Conservation (phyloP, 2,797 vertebrate species). For the Setipinna tenuifilis region DNA sequence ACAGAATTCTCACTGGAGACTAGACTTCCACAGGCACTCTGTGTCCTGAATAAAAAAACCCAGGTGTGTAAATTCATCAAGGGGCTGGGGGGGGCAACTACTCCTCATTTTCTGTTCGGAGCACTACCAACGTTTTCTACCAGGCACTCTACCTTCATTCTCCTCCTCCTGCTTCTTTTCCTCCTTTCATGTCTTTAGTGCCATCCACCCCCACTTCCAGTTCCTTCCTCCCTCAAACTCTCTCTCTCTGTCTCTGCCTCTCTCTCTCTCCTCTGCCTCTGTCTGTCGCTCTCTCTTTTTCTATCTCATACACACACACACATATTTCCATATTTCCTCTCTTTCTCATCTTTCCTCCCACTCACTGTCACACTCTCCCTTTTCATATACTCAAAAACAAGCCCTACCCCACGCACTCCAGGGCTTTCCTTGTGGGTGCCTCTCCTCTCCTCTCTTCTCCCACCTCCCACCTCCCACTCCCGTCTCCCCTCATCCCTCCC, state of each 20-base stretch:
- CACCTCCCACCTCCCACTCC: conserved; percentile 52
- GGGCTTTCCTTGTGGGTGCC: not conserved
- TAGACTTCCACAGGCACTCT: not conserved
- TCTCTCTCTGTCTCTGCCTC: too few species aligned
- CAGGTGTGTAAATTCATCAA: not conserved
- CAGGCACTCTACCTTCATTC: not conserved
- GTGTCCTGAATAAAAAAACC: not conserved
- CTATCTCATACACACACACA: too few species aligned
- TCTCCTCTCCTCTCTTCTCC: not conserved
- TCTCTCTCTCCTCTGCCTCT: too few species aligned
- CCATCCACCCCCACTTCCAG: not conserved
- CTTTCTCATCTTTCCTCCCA: too few species aligned
- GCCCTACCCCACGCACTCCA: too few species aligned
- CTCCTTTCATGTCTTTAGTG: not conserved
- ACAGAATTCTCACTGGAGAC: not conserved
- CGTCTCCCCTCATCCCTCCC: conserved; percentile 60
- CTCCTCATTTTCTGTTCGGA: not conserved
- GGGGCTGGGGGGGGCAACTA: not conserved
- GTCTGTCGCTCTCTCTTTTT: too few species aligned
- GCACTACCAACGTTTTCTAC: not conserved
- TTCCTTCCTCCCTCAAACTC: too few species aligned
- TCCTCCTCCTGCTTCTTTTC: not conserved
- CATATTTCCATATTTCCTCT: too few species aligned
- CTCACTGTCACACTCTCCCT: too few species aligned
- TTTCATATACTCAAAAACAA: too few species aligned